These are phyloP conservation scores for Crocidura indochinensis DNA, from an alignment of 2,797 vertebrate genomes.

Conservation along the genomic window DNA sequence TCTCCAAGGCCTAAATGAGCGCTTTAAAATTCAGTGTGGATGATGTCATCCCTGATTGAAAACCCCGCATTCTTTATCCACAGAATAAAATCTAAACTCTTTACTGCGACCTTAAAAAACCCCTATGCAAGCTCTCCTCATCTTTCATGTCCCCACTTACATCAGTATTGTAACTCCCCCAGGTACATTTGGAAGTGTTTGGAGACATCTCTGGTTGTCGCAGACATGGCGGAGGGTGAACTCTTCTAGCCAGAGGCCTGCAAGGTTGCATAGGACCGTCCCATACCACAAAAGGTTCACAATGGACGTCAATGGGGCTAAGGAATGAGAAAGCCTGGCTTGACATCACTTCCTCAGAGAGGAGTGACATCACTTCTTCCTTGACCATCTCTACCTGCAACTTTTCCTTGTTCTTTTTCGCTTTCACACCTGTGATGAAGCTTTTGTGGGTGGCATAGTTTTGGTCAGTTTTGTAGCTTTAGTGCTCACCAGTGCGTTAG, in stretches of 20 bases:
- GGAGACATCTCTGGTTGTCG: neutral
- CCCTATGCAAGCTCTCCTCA: neutral
- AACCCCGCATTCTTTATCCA: neutral
- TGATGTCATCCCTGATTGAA: neutral
- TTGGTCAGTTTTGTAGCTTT: neutral
- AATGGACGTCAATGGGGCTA: neutral
- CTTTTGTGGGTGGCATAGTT: neutral
- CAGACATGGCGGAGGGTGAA: neutral
- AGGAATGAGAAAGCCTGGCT: neutral
- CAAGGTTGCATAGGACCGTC: neutral
- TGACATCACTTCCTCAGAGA: neutral
- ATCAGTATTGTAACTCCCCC: neutral
- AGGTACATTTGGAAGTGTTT: neutral
- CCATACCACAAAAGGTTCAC: neutral
- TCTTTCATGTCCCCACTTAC: constrained; percentile 2
- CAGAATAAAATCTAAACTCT: constrained; percentile 17
- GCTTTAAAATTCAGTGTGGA: constrained; percentile 31
- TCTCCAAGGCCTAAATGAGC: neutral
- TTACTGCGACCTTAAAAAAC: neutral
- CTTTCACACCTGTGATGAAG: neutral
- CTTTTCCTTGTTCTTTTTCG: neutral
- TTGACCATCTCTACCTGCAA: neutral
- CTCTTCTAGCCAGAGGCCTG: neutral
- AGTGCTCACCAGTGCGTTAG: no score
- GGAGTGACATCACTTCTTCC: neutral